Conservation (phyloP, 2,888 invertebrate genomes). For the Rapana venosa region DNA sequence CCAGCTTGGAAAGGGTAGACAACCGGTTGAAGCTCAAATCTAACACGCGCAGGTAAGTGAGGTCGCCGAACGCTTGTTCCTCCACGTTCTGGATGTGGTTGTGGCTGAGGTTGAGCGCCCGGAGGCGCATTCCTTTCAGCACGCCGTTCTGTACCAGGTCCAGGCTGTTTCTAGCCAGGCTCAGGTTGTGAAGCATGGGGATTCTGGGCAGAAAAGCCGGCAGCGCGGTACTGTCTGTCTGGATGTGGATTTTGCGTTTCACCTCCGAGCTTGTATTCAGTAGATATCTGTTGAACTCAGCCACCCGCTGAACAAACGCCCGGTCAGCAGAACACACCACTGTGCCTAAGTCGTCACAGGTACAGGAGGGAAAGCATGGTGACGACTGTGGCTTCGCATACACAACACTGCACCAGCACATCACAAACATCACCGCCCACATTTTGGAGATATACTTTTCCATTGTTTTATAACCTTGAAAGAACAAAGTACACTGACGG, state of each 20-base stretch:
- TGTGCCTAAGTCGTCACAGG: not conserved
- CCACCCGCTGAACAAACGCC: not conserved
- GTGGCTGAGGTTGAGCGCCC: constrained; percentile 53
- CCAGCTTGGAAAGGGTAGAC: constrained; percentile 42
- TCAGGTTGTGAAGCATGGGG: constrained; percentile 38
- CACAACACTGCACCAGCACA: not conserved
- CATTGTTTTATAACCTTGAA: not conserved
- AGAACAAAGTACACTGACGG: no score
- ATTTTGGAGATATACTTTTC: not conserved
- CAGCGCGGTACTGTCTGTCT: not conserved
- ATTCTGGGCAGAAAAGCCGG: constrained; percentile 8
- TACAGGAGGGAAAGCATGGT: constrained; percentile 30
- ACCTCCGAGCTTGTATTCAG: not conserved
- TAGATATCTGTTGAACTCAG: constrained; percentile 22
- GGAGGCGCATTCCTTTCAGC: constrained; percentile 45
- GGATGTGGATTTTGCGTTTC: constrained; percentile 10
- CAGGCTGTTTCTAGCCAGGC: constrained; percentile 46
- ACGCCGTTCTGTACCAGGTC: constrained; percentile 31
- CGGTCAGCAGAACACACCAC: not conserved
- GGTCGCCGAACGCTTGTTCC: constrained; percentile 43
- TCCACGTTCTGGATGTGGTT: constrained; percentile 51
- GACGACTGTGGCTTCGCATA: no score
- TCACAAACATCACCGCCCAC: not conserved
- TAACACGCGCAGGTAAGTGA: constrained; percentile 46
- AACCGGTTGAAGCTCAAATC: constrained; percentile 57